These are phyloP conservation scores for Huso huso DNA, from an alignment of 2,797 vertebrate genomes.

Conservation along the genomic window DNA sequence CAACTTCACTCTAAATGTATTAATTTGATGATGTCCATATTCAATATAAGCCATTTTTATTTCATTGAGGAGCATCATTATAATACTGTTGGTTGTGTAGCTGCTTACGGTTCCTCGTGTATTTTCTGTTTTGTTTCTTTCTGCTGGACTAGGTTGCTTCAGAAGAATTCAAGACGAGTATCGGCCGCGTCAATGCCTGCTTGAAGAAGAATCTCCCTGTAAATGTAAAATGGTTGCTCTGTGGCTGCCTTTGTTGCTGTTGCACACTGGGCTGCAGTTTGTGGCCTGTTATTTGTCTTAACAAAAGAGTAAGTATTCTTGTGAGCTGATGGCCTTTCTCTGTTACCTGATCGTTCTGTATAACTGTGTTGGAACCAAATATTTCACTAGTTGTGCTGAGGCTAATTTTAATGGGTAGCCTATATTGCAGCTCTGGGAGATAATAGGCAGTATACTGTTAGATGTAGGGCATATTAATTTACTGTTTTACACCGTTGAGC, in stretches of 20 bases:
- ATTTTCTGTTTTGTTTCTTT: not conserved
- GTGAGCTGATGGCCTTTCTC: not conserved
- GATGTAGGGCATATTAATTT: conserved; percentile 43
- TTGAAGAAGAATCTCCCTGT: conserved; percentile 92
- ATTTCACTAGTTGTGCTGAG: not conserved
- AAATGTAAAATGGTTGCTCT: conserved; percentile 96
- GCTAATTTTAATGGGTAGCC: no score
- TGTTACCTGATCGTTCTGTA: no score
- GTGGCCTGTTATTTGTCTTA: conserved; percentile 97
- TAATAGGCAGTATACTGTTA: conserved; percentile 43
- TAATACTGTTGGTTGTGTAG: not conserved
- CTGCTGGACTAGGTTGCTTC: conserved; percentile 75
- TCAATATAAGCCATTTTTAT: no score
- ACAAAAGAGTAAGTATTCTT: conserved; percentile 83
- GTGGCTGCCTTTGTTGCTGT: conserved; percentile 96
- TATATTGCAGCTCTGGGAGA: conserved; percentile 28
- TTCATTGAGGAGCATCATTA: no score
- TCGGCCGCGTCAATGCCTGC: conserved; percentile 85
- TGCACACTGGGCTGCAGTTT: conserved; percentile 95
- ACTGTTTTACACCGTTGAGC: conserved; percentile 26
- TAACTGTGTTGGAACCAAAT: not conserved
- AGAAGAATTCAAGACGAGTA: conserved; percentile 96
- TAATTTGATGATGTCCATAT: no score
- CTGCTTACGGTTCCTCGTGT: not conserved
- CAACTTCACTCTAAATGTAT: no score